Percentiles rank a stretch among this genome's conserved stretches.
Conservation (phyloP, 2,888 invertebrate species). For the Dynastes tityus region DNA sequence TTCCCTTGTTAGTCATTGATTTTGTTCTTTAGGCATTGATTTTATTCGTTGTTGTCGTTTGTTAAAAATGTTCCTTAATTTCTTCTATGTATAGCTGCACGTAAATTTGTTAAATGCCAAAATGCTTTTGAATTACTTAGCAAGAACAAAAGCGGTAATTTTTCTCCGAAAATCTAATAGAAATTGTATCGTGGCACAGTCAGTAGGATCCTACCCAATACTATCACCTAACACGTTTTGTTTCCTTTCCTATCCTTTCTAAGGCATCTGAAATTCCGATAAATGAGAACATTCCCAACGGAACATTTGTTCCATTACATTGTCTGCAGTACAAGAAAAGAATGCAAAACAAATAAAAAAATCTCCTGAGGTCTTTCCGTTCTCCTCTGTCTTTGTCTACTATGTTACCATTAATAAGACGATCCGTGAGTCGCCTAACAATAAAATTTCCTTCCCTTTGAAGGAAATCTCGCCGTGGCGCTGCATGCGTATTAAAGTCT, state of each 20-base stretch:
- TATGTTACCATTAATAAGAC: conserved; percentile 41
- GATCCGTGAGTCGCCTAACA: conserved; percentile 38
- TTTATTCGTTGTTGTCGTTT: too few relatives aligned
- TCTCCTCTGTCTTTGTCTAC: conserved; percentile 24
- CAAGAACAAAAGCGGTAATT: background rate
- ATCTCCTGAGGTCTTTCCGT: conserved; percentile 34
- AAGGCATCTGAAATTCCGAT: conserved; percentile 59
- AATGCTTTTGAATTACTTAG: too few relatives aligned
- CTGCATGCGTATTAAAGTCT: conserved; percentile 32
- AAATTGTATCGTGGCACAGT: background rate
- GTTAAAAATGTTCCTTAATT: too few relatives aligned
- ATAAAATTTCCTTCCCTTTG: conserved; percentile 33
- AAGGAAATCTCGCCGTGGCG: conserved; percentile 17
- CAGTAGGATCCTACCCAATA: conserved; percentile 10
- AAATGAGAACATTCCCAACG: conserved; percentile 64
- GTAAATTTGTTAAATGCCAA: too few relatives aligned
- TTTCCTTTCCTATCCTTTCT: conserved; percentile 2
- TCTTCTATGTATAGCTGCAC: too few relatives aligned
- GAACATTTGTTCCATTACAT: conserved; percentile 63
- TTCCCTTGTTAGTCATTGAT: too few relatives aligned
- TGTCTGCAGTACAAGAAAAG: conserved; percentile 59
- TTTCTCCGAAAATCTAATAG: background rate
- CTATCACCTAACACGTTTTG: conserved; percentile 12
- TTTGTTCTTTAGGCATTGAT: too few relatives aligned
- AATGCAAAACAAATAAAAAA: conserved; percentile 62